Percentiles rank a stretch among this genome's conserved stretches.
Conservation (phyloP, 2,888 invertebrate genomes). For the Sclerodermus sp. region DNA sequence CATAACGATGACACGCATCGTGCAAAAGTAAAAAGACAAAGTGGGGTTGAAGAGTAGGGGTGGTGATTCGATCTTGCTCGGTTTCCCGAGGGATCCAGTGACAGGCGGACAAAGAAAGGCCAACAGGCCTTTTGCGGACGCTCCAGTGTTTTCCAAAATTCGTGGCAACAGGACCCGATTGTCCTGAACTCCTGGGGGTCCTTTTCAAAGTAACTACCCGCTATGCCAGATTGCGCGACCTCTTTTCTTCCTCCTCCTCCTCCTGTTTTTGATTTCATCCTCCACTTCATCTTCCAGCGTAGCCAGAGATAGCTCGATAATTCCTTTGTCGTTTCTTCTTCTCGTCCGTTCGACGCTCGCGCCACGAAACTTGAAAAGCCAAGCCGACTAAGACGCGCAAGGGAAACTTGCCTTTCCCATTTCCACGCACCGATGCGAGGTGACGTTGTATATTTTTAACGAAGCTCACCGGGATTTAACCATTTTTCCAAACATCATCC, state of each 20-base stretch:
- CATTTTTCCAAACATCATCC: no score
- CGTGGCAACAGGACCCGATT: constrained; percentile 45
- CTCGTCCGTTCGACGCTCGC: constrained; percentile 27
- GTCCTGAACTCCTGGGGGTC: constrained; percentile 37
- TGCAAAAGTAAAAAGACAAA: constrained; percentile 6
- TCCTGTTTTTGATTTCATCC: constrained; percentile 1
- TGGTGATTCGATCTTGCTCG: constrained; percentile 15
- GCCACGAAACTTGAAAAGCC: constrained; percentile 19
- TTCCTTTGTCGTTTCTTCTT: constrained; percentile 37
- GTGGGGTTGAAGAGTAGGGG: constrained; percentile 9
- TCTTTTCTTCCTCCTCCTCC: constrained; percentile 7
- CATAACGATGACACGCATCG: constrained; percentile 9
- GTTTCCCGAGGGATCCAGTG: constrained; percentile 35
- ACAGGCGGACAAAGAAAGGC: constrained; percentile 47
- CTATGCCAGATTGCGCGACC: constrained; percentile 17
- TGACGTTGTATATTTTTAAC: no score
- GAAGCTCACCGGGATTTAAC: no score
- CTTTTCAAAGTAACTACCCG: constrained; percentile 29
- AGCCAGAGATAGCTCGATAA: constrained; percentile 36
- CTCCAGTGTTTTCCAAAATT: constrained; percentile 52
- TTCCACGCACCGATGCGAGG: no score
- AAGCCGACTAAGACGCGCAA: no score
- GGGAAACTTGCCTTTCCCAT: no score
- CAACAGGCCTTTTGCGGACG: constrained; percentile 37
- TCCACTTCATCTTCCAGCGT: constrained; percentile 5